Base-by-base conservation (phyloP, 1,140 invertebrate species). In the Drosophila gunungcola region DNA sequence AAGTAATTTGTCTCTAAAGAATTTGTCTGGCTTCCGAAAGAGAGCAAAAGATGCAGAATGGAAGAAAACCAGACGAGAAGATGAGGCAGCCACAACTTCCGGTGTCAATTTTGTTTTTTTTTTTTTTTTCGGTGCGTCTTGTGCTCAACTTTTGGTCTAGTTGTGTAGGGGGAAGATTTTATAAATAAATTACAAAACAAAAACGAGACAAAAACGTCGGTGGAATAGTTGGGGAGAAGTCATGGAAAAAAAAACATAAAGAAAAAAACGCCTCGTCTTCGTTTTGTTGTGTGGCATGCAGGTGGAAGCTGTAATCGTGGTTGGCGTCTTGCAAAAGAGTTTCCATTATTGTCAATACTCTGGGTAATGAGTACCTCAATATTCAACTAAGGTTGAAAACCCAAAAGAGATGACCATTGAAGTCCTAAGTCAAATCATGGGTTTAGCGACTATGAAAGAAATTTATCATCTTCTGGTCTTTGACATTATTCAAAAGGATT, bases 1-100 rank as follows among this genome's bases (percentile, higher is more conserved):
- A 78, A 89, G 80, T 89, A 89, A 88, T 88, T 89, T 88, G 85
- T 89, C 72, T 86, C 82, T 58, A 39, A 76, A 68, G 73, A 62
- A 77, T 76, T 77, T 77, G 74, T 78, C 55, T 68, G 74, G 74
- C 74, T 78, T 77, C 49, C 64, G 60, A 70, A 58, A 27, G 55
- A 70, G 55, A 73, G 74, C 45, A 62, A 21, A 29, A 56, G 61
- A 53, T 51, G 73, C 43, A 49, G 38, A 36, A 56, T 32, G 48
- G 16, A 32, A 12, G 60, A 56, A 36, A 45, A 2, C 29, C 43
- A 46, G 58, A 69, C 53, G 46, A 48, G 36, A 48, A 61, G 75
- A 65, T 83, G 84, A 73, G 83, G 73, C 84, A 84, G 84, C 80
- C 84, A 89, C 73, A 76, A 76, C 84, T 88, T 88, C 84, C 84